Base-by-base conservation (phyloP, 2,888 invertebrate genomes). In the Campaea margaritaria region DNA sequence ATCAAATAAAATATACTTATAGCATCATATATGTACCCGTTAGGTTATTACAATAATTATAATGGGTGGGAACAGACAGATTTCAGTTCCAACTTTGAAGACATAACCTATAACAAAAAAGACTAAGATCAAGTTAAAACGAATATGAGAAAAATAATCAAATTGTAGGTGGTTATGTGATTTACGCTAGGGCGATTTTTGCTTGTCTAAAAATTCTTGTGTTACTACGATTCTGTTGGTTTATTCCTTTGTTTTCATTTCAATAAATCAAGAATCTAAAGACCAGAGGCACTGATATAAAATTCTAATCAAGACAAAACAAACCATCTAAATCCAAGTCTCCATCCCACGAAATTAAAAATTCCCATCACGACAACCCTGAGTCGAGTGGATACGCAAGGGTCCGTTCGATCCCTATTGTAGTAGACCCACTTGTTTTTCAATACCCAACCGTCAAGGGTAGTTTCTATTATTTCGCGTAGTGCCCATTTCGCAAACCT, bases 391-490 rank as follows among this genome's bases (percentile, higher is more conserved):
- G 76, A 53, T 43, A 34, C 72, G 51, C 68, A 68, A 82, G 88
- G 85, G 83, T 76, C 87, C 72, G 82, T 85, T 86, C 88, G 86
- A 85, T 83, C 79, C 85, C 87, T 74, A 91, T 90, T 91, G 89
- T 89, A 80, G 75, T 53, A 78, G 79, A n/a, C 85, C 89, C 88
- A 89, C 90, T 91, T 91, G 89, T 90, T 89, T 88, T 89, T 89
- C 86, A 88, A 89, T 87, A 36, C 43, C 53, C 56, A 36, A 38
- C 36, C 31, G 41, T 44, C 80, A 84, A 82, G 89, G 91, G 89
- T 87, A 85, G 88, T 87, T 91, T 89, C 86, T 85, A 89, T 89
- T 91, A 90, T 91, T 90, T 81, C 76, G 79, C 74, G 83, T 86
- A 84, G 83, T 84, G 76, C 77, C 73, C 70, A 75, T 82, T 83